Percentiles rank a stretch among this genome's conserved stretches.
Conservation (phyloP, 2,888 invertebrate species). For the Glaucopsyche alexis region DNA sequence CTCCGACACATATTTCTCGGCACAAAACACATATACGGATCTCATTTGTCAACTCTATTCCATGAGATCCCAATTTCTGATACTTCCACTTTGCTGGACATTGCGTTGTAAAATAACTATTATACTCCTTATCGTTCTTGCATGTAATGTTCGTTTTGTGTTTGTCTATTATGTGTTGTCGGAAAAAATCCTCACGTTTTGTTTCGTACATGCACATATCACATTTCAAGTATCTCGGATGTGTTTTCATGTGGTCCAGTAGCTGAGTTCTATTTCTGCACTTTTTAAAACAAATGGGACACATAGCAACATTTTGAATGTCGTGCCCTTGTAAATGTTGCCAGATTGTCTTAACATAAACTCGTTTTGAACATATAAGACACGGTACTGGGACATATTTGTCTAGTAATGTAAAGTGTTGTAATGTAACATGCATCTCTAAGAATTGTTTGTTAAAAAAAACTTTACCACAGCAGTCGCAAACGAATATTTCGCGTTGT, state of each 20-base stretch:
- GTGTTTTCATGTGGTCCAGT: slow-evolving; percentile 45
- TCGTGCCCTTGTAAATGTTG: slow-evolving; percentile 51
- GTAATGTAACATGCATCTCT: slow-evolving; percentile 44
- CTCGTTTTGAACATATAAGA: slow-evolving; percentile 46
- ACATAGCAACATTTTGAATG: slow-evolving; percentile 45
- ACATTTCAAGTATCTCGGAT: slow-evolving; percentile 47
- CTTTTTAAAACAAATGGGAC: slow-evolving; percentile 51
- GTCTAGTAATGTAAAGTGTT: slow-evolving; percentile 36
- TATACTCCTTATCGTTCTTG: neutral
- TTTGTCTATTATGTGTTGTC: slow-evolving; percentile 41
- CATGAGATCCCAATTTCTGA: slow-evolving; percentile 41
- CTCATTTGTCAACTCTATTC: slow-evolving; percentile 42
- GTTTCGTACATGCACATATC: slow-evolving; percentile 47
- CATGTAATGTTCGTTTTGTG: slow-evolving; percentile 39
- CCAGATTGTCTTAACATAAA: slow-evolving; percentile 40
- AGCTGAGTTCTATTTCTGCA: slow-evolving; percentile 39
- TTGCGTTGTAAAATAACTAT: slow-evolving; percentile 37
- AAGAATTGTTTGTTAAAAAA: slow-evolving; percentile 60
- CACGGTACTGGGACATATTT: slow-evolving; percentile 40
- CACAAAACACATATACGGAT: slow-evolving; percentile 54
- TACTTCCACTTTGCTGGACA: slow-evolving; percentile 29
- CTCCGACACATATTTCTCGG: slow-evolving; percentile 47
- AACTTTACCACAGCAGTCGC: slow-evolving; percentile 49
- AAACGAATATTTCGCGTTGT: slow-evolving; percentile 55
- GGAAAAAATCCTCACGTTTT: slow-evolving; percentile 39